A percentile compares a stretch with the other conserved stretches of the same genome.
These are phyloP conservation scores for Calliopum simillimum DNA, from an alignment of 2,888 invertebrate species.

Conservation along the genomic window DNA sequence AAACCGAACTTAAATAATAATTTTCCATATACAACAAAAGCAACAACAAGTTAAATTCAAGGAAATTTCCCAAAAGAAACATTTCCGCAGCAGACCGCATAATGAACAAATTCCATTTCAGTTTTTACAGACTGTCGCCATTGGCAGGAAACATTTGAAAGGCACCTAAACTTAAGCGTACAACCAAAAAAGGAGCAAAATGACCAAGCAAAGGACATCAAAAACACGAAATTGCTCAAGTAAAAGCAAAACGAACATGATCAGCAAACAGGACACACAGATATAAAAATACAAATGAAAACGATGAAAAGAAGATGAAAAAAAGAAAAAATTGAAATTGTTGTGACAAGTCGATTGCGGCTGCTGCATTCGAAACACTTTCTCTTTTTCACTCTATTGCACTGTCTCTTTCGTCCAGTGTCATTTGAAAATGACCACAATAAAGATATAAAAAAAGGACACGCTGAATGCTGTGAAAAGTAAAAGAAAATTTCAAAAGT, in stretches of 20 bases:
- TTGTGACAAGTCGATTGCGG: constrained; percentile 18
- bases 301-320: not conserved
- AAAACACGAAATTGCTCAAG: not conserved
- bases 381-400: constrained; percentile 14
- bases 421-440: constrained; percentile 14
- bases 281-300: not conserved
- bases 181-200: not conserved
- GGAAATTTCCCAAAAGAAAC: constrained; percentile 55
- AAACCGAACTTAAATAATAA: too few relatives aligned
- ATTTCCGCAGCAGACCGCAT: constrained; percentile 65
- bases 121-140: constrained; percentile 34
- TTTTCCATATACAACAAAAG: too few relatives aligned
- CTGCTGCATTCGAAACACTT: constrained; percentile 2
- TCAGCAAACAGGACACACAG: not conserved
- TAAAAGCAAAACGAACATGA: not conserved
- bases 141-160: constrained; percentile 31
- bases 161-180: not conserved
- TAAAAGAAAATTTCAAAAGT: not conserved
- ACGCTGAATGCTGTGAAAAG: not conserved
- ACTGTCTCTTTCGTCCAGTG: not conserved
- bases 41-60: not conserved
- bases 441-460: not conserved
- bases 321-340: not conserved
- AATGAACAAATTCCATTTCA: constrained; percentile 55
- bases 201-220: constrained; percentile 1